phyloP scores from a whole-genome alignment of 2,113 vertebrate genomes.

The Opisthocomus hoazin region DNA sequence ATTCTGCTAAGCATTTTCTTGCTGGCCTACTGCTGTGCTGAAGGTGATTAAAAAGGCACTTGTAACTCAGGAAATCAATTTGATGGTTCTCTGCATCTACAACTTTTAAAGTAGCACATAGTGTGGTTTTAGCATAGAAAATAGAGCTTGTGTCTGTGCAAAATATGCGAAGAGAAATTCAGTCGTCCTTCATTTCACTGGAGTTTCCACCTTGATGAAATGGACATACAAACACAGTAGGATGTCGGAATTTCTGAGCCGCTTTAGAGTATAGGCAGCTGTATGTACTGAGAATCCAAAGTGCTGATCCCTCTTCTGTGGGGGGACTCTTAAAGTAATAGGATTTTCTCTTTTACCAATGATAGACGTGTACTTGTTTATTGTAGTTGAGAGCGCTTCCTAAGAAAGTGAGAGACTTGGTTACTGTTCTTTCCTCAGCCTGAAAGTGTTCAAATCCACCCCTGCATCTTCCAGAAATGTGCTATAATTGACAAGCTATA shows the following conservation, averaged over 20 bases:
- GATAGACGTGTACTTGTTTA: not conserved
- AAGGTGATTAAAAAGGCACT: conserved; percentile 5
- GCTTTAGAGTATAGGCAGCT: not conserved
- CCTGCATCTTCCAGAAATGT: not conserved
- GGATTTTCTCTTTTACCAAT: not conserved
- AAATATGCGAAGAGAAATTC: not conserved
- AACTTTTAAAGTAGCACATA: not conserved
- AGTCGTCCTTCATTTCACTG: not conserved
- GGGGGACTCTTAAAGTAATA: not conserved
- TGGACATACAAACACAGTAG: not conserved
- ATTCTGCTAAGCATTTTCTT: not conserved
- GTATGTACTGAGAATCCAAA: not conserved
- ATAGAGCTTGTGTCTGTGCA: not conserved
- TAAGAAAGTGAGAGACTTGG: not conserved
- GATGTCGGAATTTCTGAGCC: not conserved
- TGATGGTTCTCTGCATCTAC: not conserved
- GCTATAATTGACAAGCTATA: not conserved
- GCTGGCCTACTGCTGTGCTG: not conserved
- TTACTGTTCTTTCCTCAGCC: not conserved
- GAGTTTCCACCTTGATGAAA: not conserved
- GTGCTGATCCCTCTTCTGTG: not conserved
- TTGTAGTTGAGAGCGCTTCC: not conserved
- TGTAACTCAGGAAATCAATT: not conserved
- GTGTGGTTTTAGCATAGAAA: not conserved
- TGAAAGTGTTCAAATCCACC: not conserved